These are phyloP conservation scores for Penaeus indicus DNA, from an alignment of 1,140 invertebrate genomes.

Conservation along the genomic window DNA sequence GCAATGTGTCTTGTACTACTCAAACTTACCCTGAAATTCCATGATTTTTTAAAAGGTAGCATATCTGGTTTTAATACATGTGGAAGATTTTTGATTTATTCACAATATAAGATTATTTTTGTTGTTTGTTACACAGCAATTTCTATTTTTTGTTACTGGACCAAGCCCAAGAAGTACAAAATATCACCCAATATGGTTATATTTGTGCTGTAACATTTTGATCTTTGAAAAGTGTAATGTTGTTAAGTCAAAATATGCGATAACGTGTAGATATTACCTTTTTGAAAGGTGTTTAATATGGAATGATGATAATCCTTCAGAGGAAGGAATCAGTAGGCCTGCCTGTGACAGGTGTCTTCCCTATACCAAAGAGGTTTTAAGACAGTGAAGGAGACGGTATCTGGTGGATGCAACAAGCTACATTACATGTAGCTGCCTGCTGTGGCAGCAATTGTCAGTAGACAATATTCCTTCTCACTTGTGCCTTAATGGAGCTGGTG, in stretches of 20 bases:
- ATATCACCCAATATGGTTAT: constrained; percentile 52
- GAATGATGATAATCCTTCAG: neutral
- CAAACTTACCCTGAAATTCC: no score
- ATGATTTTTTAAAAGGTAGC: no score
- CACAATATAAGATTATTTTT: constrained; percentile 35
- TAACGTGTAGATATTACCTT: neutral
- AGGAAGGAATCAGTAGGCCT: neutral
- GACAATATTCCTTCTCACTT: constrained; percentile 61
- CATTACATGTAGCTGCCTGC: constrained; percentile 21
- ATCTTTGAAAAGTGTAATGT: constrained; percentile 33
- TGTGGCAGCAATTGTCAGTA: constrained; percentile 32
- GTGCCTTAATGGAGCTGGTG: constrained; percentile 59
- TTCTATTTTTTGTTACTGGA: constrained; percentile 53
- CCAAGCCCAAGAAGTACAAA: constrained; percentile 56
- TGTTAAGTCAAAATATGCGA: neutral
- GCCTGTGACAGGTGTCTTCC: constrained; percentile 11
- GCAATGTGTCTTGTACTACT: no score
- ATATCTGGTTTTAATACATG: no score
- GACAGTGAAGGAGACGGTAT: constrained; percentile 36
- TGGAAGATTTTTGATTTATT: no score
- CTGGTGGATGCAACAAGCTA: constrained; percentile 1
- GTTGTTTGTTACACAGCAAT: constrained; percentile 28
- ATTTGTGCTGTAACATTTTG: constrained; percentile 41
- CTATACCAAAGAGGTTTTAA: constrained; percentile 53
- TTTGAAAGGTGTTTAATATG: neutral